Conservation (phyloP, 2,797 vertebrate genomes). For the Sebastes umbrosus region DNA sequence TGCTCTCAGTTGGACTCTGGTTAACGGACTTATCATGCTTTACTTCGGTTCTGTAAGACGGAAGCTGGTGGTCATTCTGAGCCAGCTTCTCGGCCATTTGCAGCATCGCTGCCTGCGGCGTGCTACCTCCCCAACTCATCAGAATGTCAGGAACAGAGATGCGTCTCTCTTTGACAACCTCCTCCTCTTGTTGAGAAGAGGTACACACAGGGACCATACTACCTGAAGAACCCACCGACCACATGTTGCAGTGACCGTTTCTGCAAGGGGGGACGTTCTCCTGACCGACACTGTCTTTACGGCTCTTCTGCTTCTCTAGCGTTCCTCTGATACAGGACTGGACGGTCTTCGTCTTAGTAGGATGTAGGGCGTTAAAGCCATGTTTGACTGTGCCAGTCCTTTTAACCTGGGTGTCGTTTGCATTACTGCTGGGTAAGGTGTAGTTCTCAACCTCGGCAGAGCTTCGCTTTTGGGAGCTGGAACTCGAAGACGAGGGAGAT, state of each 20-base stretch:
- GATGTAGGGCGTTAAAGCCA: not conserved
- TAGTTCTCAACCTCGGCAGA: not conserved
- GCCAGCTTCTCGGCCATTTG: not conserved
- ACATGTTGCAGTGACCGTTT: constrained; percentile 12
- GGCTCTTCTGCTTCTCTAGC: not conserved
- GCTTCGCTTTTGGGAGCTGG: constrained; percentile 17
- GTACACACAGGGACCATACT: constrained; percentile 41
- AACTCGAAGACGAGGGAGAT: constrained; percentile 42
- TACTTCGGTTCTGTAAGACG: not conserved
- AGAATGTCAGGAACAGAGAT: constrained; percentile 60
- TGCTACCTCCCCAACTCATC: constrained; percentile 32
- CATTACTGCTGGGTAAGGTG: not conserved
- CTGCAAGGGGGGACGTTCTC: not conserved
- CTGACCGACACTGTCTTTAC: not conserved
- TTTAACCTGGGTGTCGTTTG: not conserved
- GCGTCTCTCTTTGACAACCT: constrained; percentile 24
- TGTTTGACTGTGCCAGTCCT: not conserved
- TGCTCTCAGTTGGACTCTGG: not conserved
- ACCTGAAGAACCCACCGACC: constrained; percentile 51
- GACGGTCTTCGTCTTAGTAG: not conserved
- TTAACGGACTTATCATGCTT: not conserved
- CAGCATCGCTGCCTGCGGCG: not conserved
- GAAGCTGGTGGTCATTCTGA: not conserved
- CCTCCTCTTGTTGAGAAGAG: constrained; percentile 55
- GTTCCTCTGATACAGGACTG: not conserved